Evolutionary conservation across 2,113 vertebrate genomes (phyloP), one percentile per base, ranked within the genome.

Genomic region (Elaphurus davidianus): DNA sequence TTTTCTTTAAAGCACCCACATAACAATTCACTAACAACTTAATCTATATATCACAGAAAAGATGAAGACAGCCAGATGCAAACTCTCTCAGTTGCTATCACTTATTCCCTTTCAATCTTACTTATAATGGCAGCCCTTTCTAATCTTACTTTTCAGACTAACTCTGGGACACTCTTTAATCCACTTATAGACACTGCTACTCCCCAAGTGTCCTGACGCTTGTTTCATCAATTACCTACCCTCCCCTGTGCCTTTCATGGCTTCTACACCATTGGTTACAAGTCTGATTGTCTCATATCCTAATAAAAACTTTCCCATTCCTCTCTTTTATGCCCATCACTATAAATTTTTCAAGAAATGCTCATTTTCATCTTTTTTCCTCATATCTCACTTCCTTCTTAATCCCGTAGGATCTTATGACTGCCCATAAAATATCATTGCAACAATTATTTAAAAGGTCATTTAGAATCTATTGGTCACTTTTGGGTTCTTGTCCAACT

Each of bases 361-460:
- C 36, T 89, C 45, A 84, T 87, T 88, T 43, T 95, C 87, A 76
- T 10, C 13, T 76, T 21, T 95, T 89, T 86, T 67, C 92, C 60
- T 95, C 74, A 79, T 57, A 57, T 89, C 50, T 87, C 16, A 90
- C 81, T 95, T 97, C 43, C 36, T 95, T 87, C 88, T 59, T 64
- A 95, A 94, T 54, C n/a, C 45, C 15, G n/a, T 87, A 57, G 55
- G 45, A 93, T 84, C 25, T 71, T 94, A 85, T 36, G 21, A 87
- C n/a, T 71, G 0, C 8, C 36, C 23, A 50, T 96, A 97, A 98
- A 96, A 94, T 90, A 93, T 67, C n/a, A 92, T 36, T 62, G 45
- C 33, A 52, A 87, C 78, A 81, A 87, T 59, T 52, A 84, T 74
- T 85, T 97, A 79, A 86, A 88, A 92, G 74, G 45, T 74, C 55